phyloP scores from a whole-genome alignment of 2,113 vertebrate species.

The Spilogale gracilis region DNA sequence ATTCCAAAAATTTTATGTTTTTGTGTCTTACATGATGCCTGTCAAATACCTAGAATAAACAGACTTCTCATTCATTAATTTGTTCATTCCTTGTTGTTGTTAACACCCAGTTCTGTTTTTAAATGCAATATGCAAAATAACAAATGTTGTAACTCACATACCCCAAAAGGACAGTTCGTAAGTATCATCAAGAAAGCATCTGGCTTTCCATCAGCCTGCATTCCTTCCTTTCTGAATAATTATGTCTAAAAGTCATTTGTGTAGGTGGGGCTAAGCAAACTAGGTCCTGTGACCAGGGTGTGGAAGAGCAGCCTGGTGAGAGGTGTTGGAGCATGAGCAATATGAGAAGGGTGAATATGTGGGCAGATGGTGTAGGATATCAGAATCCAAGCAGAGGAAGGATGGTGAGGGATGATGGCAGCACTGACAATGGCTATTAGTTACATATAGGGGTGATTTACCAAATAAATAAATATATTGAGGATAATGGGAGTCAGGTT shows the following conservation, averaged over 20 bases:
- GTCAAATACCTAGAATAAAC: slow-evolving; percentile 23
- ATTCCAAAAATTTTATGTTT: slow-evolving; percentile 37
- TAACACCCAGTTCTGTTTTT: background rate
- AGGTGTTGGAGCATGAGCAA: background rate
- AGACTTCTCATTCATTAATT: background rate
- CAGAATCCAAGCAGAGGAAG: background rate
- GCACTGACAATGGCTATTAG: background rate
- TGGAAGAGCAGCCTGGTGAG: background rate
- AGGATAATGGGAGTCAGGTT: background rate
- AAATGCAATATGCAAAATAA: slow-evolving; percentile 31
- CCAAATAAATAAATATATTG: slow-evolving; percentile 14
- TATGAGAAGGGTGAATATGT: background rate
- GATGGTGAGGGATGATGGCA: background rate
- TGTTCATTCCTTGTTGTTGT: background rate
- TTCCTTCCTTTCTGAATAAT: slow-evolving; percentile 43
- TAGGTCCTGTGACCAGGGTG: background rate
- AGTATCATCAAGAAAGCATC: slow-evolving; percentile 12
- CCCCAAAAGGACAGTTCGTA: background rate
- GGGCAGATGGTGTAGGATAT: background rate
- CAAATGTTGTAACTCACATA: slow-evolving; percentile 5
- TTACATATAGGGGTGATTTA: background rate
- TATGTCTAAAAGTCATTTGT: slow-evolving; percentile 6
- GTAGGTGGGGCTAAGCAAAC: background rate
- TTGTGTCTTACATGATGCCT: background rate
- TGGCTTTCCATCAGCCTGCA: background rate